Evolutionary conservation across 2,888 invertebrate genomes (phyloP).

Genomic region (Byasa hedistus): DNA sequence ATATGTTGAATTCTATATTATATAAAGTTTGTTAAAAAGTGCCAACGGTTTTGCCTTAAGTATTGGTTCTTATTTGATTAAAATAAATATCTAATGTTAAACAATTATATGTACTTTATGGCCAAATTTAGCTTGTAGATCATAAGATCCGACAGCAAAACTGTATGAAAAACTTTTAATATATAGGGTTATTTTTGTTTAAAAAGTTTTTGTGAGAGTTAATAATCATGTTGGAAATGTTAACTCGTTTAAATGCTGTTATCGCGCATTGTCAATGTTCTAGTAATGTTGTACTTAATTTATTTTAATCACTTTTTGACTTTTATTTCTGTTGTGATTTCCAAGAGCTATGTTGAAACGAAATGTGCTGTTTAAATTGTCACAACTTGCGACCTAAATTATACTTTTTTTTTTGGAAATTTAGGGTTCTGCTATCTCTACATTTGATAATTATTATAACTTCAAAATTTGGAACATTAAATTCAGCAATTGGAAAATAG

Average conservation of each 20-base stretch:
- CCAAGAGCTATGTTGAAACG: too few species aligned
- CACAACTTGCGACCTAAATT: background rate
- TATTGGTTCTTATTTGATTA: background rate
- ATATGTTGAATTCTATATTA: background rate
- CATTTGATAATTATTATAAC: background rate
- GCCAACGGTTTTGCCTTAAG: background rate
- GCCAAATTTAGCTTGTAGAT: background rate
- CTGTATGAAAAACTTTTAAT: background rate
- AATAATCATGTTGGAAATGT: too few species aligned
- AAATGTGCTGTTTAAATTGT: background rate
- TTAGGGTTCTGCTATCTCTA: too few species aligned
- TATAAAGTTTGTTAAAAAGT: background rate
- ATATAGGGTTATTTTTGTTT: background rate
- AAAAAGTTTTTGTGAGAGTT: too few species aligned
- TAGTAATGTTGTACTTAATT: too few species aligned
- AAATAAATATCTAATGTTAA: background rate
- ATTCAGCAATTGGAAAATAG: too few species aligned
- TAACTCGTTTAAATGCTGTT: too few species aligned
- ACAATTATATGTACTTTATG: background rate
- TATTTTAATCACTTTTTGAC: too few species aligned
- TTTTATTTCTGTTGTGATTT: too few species aligned
- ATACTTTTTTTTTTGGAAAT: background rate
- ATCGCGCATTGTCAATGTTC: too few species aligned
- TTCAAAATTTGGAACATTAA: too few species aligned
- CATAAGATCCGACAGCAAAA: background rate